Evolutionary conservation across 2,113 vertebrate species (phyloP).

Genomic region (Pituophis catenifer): DNA sequence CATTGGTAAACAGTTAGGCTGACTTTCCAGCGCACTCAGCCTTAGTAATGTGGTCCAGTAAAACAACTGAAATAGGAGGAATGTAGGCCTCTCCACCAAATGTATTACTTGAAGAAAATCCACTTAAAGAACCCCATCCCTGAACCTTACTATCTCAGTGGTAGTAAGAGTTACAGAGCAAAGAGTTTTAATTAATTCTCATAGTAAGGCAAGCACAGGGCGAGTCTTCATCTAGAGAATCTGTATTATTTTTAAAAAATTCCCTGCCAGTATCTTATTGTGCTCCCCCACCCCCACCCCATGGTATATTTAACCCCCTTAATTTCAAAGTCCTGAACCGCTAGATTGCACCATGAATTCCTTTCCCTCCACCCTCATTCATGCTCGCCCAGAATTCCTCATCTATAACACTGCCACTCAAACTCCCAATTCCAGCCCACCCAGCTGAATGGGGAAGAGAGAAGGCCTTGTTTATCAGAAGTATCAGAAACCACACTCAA

Average conservation of each 20-base stretch:
- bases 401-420: not conserved
- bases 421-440: not conserved
- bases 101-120: not conserved
- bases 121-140: not conserved
- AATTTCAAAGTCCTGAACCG: not conserved
- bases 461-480: not conserved
- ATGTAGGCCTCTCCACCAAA: not conserved
- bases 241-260: not conserved
- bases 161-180: not conserved
- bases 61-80: slow-evolving; percentile 2
- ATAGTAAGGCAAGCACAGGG: not conserved
- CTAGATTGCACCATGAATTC: not conserved
- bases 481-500: slow-evolving; percentile 23
- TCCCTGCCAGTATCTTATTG: not conserved
- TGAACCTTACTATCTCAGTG: not conserved
- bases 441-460: not conserved
- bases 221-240: not conserved
- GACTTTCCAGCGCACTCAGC: not conserved
- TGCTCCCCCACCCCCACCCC: not conserved
- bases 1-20: not conserved
- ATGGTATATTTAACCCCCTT: not conserved
- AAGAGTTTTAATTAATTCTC: not conserved
- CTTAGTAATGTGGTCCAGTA: not conserved
- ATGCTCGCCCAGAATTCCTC: not conserved
- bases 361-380: not conserved